Evolutionary conservation across 1,140 invertebrate species (phyloP).

Genomic region (Metopolophium dirhodum): DNA sequence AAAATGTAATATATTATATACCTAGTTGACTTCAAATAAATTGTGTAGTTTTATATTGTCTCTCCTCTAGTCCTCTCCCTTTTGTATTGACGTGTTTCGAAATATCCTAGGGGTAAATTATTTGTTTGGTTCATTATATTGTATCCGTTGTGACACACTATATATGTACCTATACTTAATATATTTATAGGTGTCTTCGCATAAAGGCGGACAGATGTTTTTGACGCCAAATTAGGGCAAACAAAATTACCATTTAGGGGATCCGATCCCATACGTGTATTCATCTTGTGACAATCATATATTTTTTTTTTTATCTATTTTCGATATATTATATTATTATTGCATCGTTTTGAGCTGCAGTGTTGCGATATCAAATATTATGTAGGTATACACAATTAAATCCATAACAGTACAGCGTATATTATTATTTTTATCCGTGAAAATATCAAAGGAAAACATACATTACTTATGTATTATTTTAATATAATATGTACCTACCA

Average conservation of each 20-base stretch:
- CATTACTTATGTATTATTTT: not conserved
- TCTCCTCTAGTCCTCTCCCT: not conserved
- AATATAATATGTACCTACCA: not conserved
- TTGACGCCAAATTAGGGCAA: conserved; percentile 42
- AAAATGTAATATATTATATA: not conserved
- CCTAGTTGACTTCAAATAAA: not conserved
- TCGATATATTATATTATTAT: not conserved
- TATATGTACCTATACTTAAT: not conserved
- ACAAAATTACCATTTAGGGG: conserved; percentile 47
- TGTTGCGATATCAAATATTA: not conserved
- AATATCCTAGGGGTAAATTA: conserved; percentile 27
- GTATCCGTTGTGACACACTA: conserved; percentile 30
- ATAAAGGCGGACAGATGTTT: conserved; percentile 46
- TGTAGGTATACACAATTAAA: not conserved
- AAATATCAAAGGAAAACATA: not conserved
- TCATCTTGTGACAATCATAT: not conserved
- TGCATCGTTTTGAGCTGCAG: not conserved
- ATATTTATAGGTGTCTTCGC: not conserved
- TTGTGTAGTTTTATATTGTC: not conserved
- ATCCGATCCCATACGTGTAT: not conserved
- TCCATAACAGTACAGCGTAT: not conserved
- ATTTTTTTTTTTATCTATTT: not conserved
- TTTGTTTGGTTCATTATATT: conserved; percentile 50
- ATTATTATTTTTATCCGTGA: not conserved
- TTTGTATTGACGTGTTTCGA: conserved; percentile 20